Conservation (phyloP, 2,888 invertebrate species). For the Masnerella sp. region DNA sequence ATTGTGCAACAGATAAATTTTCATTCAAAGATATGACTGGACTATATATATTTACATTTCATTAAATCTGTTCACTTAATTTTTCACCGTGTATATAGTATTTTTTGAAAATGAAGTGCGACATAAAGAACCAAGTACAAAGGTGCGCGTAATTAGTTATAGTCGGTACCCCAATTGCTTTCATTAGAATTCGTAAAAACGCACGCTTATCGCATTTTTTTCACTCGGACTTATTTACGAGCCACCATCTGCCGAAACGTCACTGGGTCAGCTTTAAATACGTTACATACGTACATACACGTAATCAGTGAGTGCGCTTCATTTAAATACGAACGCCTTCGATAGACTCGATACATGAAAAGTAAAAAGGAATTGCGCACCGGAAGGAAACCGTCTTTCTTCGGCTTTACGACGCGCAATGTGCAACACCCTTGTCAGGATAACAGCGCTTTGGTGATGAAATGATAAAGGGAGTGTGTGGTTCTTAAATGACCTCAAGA, state of each 20-base stretch:
- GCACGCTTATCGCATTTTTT: conserved; percentile 70
- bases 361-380: conserved; percentile 25
- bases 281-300: conserved; percentile 21
- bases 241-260: conserved; percentile 61
- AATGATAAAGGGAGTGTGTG: conserved; percentile 28
- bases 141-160: conserved; percentile 65
- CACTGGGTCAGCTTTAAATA: conserved; percentile 29
- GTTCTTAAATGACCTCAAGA: conserved; percentile 1
- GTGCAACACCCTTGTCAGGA: conserved; percentile 54
- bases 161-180: conserved; percentile 72
- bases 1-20: conserved; percentile 9
- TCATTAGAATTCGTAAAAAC: conserved; percentile 71
- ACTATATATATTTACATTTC: too few species aligned
- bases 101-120: too few species aligned
- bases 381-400: conserved; percentile 58
- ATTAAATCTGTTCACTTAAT: too few species aligned
- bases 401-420: conserved; percentile 43
- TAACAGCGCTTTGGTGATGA: conserved; percentile 39
- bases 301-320: conserved; percentile 43
- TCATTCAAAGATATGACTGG: too few species aligned
- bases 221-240: conserved; percentile 51
- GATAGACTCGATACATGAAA: conserved; percentile 52
- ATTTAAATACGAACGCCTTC: conserved; percentile 54
- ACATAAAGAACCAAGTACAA: too few species aligned
- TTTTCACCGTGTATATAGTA: too few species aligned